Percentiles rank a stretch among this genome's conserved stretches.
These are phyloP conservation scores for Propithecus perrieri DNA, from an alignment of 2,797 vertebrate genomes.

Conservation along the genomic window DNA sequence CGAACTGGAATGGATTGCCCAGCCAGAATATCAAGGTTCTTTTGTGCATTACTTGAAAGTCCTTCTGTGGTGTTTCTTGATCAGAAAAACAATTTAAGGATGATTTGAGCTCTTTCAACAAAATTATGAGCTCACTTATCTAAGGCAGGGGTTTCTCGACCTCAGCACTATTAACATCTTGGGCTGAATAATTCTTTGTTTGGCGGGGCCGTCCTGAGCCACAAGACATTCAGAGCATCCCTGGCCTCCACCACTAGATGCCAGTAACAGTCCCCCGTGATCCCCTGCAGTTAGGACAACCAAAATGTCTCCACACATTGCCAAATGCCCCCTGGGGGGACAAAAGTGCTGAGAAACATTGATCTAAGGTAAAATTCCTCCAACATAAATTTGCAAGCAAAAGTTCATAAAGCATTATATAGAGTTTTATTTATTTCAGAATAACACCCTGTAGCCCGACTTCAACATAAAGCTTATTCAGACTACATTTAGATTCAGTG, in stretches of 20 bases:
- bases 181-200: background rate
- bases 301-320: background rate
- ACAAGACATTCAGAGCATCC: background rate
- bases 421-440: background rate
- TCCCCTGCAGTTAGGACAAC: background rate
- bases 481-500: background rate
- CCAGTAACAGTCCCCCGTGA: background rate
- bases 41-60: slow-evolving; percentile 5
- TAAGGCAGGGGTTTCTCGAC: slow-evolving; percentile 25
- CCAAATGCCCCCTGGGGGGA: background rate
- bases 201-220: background rate
- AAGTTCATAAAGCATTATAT: background rate
- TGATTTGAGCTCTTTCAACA: slow-evolving; percentile 63
- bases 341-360: background rate
- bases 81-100: slow-evolving; percentile 63
- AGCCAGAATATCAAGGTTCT: slow-evolving; percentile 12
- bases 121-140: slow-evolving; percentile 49
- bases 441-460: background rate
- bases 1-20: slow-evolving; percentile 13
- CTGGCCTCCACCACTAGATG: background rate
- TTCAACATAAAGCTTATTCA: background rate
- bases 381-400: background rate
- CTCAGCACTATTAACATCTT: background rate
- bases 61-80: slow-evolving; percentile 39
- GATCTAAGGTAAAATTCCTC: background rate